Conservation (phyloP, 2,797 vertebrate genomes). For the Coregonus sp. region DNA sequence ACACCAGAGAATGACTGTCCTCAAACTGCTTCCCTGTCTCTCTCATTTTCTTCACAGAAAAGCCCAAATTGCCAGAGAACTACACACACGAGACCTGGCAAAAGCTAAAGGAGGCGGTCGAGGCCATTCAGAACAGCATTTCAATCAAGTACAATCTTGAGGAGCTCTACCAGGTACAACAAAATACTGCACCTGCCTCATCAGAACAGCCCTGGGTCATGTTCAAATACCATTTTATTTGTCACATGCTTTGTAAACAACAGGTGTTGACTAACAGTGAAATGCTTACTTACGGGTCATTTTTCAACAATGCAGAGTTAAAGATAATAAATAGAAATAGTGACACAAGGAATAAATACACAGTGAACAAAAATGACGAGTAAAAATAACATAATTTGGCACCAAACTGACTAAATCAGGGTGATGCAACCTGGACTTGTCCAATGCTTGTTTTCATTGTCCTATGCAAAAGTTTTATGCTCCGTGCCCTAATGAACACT, state of each 20-base stretch:
- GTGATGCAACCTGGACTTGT: not conserved
- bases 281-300: too few species aligned
- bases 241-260: too few species aligned
- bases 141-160: constrained; percentile 99
- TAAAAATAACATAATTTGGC: too few species aligned
- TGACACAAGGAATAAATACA: too few species aligned
- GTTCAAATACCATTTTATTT: not conserved
- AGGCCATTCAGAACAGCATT: constrained; percentile 99
- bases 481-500: not conserved
- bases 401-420: not conserved
- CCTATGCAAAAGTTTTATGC: not conserved
- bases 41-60: constrained; percentile 80
- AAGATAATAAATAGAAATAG: too few species aligned
- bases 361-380: too few species aligned
- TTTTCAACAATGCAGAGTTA: too few species aligned
- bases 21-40: not conserved
- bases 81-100: constrained; percentile 99
- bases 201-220: not conserved
- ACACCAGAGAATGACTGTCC: not conserved
- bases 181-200: not conserved
- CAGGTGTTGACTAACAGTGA: too few species aligned
- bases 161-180: constrained; percentile 95
- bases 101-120: constrained; percentile 97
- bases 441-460: not conserved
- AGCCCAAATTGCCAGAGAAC: constrained; percentile 97